Evolutionary conservation across 2,113 vertebrate species (phyloP), one percentile per base, ranked within the genome.

Genomic region (Mohoua ochrocephala): DNA sequence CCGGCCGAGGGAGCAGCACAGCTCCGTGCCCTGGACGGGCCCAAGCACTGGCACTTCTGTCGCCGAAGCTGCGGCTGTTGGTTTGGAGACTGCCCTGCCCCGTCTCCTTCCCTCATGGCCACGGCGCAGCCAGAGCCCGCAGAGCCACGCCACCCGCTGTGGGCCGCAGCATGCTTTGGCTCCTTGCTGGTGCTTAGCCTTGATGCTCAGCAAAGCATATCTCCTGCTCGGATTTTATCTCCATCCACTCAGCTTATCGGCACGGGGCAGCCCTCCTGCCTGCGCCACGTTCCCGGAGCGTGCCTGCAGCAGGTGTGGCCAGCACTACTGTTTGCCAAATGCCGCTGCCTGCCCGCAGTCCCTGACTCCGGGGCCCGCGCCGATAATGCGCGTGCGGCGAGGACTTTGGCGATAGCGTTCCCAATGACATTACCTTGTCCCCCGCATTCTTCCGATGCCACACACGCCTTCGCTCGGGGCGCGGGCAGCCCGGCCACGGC

Each of bases 251-350:
- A 11, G 93, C 54, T 97, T 96, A 96, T 97, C 96, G 84, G 83
- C 52, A 11, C 57, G 10, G 90, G 96, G 91, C 87, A 88, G 96
- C 97, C 96, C 95, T 94, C 70, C 97, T 93, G 96, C 95, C 91
- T 91, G 91, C 76, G 97, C 95, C 98, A 98, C 97, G 97, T 98
- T 98, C 98, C 97, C 84, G 96, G 96, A 98, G 98, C 95, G 98
- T 97, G 98, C 95, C 97, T 96, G 95, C 96, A 94, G 95, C 98
- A 98, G 98, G 98, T 98, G 98, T 98, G 98, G 98, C 96, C 98
- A 17, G 81, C 96, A 78, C 91, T 92, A 50, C 95, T 30, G 91
- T 77, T 47, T 8, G 95, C 91, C 91, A 79, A 75, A 47, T 37
- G 93, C 90, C 27, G 35, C 94, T 17, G 91, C 83, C 94, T 63